Evolutionary conservation across 2,797 vertebrate species (phyloP).

Genomic region (Falco columbarius): DNA sequence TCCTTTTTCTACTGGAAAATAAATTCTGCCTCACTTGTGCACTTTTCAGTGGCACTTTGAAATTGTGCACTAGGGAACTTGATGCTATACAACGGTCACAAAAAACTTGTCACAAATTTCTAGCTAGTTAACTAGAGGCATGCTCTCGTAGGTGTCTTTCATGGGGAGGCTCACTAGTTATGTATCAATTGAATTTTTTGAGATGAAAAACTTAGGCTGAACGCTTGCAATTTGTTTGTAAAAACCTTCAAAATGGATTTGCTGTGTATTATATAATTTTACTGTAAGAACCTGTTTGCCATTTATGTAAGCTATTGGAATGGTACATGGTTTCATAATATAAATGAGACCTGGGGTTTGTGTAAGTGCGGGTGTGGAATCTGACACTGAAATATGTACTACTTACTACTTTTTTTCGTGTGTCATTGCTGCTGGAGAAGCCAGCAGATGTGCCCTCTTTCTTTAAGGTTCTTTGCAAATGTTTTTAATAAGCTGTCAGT

Average conservation of each 20-base stretch:
- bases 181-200: not conserved
- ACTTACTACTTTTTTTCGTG: not conserved
- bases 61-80: not conserved
- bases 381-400: not conserved
- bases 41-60: not conserved
- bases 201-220: not conserved
- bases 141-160: not conserved
- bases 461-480: conserved; percentile 9
- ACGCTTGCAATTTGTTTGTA: not conserved
- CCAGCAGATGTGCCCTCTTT: conserved; percentile 1
- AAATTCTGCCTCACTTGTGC: not conserved
- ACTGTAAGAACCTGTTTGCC: not conserved
- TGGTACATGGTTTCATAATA: not conserved
- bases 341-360: not conserved
- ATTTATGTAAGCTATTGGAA: not conserved
- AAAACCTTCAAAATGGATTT: not conserved
- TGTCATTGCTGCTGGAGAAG: not conserved
- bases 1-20: not conserved
- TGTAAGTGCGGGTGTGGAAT: not conserved
- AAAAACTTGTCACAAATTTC: not conserved
- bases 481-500: conserved; percentile 54
- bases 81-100: not conserved
- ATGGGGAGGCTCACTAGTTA: not conserved
- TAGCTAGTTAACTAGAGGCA: not conserved
- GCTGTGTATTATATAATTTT: not conserved